phyloP scores from a whole-genome alignment of 2,888 invertebrate genomes.

The Clunio marinus region DNA sequence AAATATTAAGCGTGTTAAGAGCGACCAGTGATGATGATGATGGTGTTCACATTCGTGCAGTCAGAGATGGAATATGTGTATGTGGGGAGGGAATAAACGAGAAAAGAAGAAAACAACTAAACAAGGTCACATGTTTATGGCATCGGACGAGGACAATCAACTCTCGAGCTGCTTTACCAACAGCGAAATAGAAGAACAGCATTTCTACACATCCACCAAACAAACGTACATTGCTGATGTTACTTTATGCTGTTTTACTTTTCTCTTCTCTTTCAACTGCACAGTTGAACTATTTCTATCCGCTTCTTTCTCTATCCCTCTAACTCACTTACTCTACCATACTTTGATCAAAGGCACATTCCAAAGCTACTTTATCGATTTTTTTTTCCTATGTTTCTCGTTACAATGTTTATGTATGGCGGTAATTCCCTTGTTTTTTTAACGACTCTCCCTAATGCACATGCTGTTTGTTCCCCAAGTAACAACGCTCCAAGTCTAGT shows the following conservation, averaged over 20 bases:
- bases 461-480: neutral
- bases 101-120: conserved; percentile 25
- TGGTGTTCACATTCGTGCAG: too few species aligned
- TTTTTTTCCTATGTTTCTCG: too few species aligned
- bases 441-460: neutral
- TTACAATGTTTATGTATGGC: too few species aligned
- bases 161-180: conserved; percentile 23
- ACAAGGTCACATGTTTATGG: conserved; percentile 33
- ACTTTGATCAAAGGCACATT: neutral
- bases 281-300: conserved; percentile 5
- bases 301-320: conserved; percentile 1
- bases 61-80: neutral
- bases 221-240: neutral
- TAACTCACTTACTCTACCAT: too few species aligned
- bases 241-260: neutral
- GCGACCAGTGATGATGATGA: too few species aligned
- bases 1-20: too few species aligned
- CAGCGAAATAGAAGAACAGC: neutral
- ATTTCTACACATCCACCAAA: conserved; percentile 12
- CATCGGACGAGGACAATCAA: conserved; percentile 34
- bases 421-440: conserved; percentile 1
- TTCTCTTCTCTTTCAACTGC: conserved; percentile 1
- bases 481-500: neutral
- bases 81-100: neutral
- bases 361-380: neutral